Evolutionary conservation across 2,113 vertebrate species (phyloP), one percentile per base, ranked within the genome.

Genomic region (Epinephelus cyanopodus): DNA sequence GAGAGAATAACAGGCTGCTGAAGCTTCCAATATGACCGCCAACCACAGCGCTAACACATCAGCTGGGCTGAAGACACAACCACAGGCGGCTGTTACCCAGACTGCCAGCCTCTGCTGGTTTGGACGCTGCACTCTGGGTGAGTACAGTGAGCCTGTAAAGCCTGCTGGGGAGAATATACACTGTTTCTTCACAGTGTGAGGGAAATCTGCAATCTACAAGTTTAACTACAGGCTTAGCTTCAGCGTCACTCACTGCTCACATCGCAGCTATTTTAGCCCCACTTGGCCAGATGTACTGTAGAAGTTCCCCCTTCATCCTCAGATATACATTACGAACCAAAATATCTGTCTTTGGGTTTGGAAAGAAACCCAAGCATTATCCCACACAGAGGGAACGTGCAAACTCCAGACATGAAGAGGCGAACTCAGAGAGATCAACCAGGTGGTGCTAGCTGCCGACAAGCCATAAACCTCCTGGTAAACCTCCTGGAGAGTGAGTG

Each of bases 41-140:
- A 75, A 86, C 80, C 86, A 53, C 90, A 81, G 83, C 3, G 83
- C 74, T 79, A 83, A 88, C 80, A 84, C 76, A 82, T 82, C 64
- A 76, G 73, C 85, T 37, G 45, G 48, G 72, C 67, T 83, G 56
- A 56, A 87, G 77, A 83, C 81, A 62, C 71, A 27, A 78, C 88
- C 87, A 60, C 87, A 86, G 85, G 65, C 29, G 18, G 52, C 76
- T 81, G 62, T 77, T 86, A 75, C 47, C 75, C 82, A 50, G 54
- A 21, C 71, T 84, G 76, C 84, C 86, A 81, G 56, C 81, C 83
- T 80, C 60, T 52, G 79, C 83, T 83, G 86, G 87, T 87, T 83
- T 90, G 84, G 87, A 79, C 82, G 82, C 81, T 52, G 37, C 65
- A 39, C 54, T 84, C 45, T n/a, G 77, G 50, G 68, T 14, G 54